Conservation (phyloP, 2,888 invertebrate species). For the Ceramica pisi region DNA sequence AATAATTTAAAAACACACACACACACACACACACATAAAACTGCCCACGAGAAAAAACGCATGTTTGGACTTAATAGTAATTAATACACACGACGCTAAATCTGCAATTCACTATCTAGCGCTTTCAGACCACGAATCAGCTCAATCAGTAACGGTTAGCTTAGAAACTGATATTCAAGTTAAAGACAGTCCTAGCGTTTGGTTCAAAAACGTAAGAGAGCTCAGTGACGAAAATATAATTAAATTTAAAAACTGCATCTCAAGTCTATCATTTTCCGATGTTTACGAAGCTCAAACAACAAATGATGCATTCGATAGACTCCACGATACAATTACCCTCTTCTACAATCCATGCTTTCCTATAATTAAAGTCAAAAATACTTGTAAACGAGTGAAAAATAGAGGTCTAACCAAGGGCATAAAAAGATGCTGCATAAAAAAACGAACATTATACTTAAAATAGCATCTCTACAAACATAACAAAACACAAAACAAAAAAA, state of each 20-base stretch:
- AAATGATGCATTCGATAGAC: constrained; percentile 11
- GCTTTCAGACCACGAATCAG: constrained; percentile 27
- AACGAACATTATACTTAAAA: too few relatives aligned
- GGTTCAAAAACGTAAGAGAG: too few relatives aligned
- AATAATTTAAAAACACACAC: constrained; percentile 11
- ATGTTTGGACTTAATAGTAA: constrained; percentile 17
- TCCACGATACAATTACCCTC: neutral
- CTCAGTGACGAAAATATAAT: neutral
- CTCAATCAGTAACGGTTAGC: constrained; percentile 3
- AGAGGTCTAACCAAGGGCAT: too few relatives aligned
- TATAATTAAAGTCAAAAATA: too few relatives aligned
- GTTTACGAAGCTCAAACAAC: constrained; percentile 10
- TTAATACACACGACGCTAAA: constrained; percentile 6
- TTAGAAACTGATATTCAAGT: neutral
- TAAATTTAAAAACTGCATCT: constrained; percentile 7
- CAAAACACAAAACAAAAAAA: too few relatives aligned
- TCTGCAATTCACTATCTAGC: constrained; percentile 6
- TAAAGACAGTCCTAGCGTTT: too few relatives aligned
- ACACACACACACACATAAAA: too few relatives aligned
- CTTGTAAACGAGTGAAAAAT: too few relatives aligned
- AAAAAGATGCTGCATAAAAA: too few relatives aligned
- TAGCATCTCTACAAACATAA: too few relatives aligned
- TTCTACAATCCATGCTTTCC: neutral
- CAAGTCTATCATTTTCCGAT: constrained; percentile 12
- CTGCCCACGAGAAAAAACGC: neutral